Evolutionary conservation across 92 coral and sea anemone genomes (phyloP), one percentile per base, ranked within the genome.

Genomic region (Porites lobata): DNA sequence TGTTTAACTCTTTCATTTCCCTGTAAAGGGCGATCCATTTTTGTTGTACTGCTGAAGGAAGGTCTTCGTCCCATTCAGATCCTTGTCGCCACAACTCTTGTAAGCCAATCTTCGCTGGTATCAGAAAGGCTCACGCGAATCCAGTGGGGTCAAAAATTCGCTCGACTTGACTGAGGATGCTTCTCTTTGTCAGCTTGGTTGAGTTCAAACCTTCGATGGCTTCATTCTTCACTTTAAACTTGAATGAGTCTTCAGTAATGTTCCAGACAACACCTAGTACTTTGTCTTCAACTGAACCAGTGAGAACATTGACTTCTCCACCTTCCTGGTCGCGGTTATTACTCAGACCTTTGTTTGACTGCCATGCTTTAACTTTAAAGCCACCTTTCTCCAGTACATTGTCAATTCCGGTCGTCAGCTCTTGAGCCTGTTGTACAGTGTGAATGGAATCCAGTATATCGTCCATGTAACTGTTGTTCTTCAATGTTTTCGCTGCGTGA

Each of bases 371-470:
- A 6, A 12, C 67, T 63, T 63, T 3, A 63, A 17, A 12, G 18
- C 51, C 15, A 50, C 43, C 86, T 7, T 92, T 86, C 29, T 93
- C 89, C 47, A 86, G 86, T 15, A 93, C 86, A 64, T 90, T 91
- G 67, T 93, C 93, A 88, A 90, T 90, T 72, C 82, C 86, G 61
- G 90, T 84, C 62, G 91, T 88, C 19, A 87, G 73, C 61, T 87
- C 68, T 43, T 84, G 38, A 22, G 81, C 92, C 56, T 88, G 43
- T 32, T 10, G 62, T 57, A 2, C 62, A 57, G 62, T 57, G 15
- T 14, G 15, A 29, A 29, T 29, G 32, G 32, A 29, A 29, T 29
- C 32, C 32, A 29, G 3, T 29, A 29, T 29, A 29, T 29, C 3
- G 32, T 29, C 32, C 32, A 29, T 29, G 32, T 29, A 29, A 29